A percentile compares a stretch with the other conserved stretches of the same genome.
Conservation (phyloP, 2,113 vertebrate species). For the Ondatra zibethicus region DNA sequence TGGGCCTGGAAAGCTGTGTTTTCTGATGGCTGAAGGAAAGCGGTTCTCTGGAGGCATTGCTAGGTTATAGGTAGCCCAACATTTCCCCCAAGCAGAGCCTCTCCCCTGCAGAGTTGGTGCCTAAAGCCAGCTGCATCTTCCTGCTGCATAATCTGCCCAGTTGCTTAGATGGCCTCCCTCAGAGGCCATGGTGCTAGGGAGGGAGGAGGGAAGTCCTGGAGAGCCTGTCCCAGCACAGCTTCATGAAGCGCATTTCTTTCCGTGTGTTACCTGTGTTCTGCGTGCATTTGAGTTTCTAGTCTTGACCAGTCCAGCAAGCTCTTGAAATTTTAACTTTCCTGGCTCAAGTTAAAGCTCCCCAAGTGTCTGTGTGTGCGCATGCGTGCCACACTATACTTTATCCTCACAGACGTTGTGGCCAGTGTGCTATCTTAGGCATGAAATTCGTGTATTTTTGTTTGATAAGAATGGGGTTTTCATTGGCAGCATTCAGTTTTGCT, state of each 20-base stretch:
- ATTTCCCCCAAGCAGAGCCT: not conserved
- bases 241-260: not conserved
- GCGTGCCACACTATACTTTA: not conserved
- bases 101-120: not conserved
- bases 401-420: not conserved
- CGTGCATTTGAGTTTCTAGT: not conserved
- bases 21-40: not conserved
- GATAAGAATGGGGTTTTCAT: not conserved
- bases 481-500: not conserved
- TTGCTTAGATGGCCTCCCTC: not conserved
- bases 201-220: not conserved
- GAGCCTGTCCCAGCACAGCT: not conserved
- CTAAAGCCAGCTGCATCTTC: not conserved
- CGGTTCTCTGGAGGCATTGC: not conserved
- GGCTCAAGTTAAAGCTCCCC: not conserved
- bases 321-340: not conserved
- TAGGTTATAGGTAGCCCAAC: fast-evolving
- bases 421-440: not conserved
- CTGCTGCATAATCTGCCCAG: not conserved
- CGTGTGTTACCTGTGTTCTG: not conserved
- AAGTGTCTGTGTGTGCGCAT: not conserved
- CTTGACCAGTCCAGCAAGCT: not conserved
- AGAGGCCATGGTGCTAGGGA: not conserved
- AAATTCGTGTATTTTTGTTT: not conserved
- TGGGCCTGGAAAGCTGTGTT: not conserved